Evolutionary conservation across 2,888 invertebrate species (phyloP).

Genomic region (Amorpha juglandis): DNA sequence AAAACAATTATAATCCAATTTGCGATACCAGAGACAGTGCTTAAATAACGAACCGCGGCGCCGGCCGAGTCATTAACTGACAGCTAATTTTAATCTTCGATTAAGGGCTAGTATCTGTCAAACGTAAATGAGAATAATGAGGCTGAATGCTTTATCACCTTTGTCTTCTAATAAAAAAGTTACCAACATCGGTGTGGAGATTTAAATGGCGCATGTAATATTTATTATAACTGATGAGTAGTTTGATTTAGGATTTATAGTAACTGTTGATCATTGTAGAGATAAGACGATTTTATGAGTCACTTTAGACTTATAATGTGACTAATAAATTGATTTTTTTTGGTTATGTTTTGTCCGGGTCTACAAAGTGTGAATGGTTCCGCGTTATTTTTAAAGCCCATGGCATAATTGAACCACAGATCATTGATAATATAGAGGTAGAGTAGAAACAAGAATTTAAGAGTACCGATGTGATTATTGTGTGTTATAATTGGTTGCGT

Average conservation of each 20-base stretch:
- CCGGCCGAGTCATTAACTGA: constrained; percentile 64
- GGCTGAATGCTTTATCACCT: constrained; percentile 45
- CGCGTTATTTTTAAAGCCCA: too few relatives aligned
- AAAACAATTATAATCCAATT: constrained; percentile 79
- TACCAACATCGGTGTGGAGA: constrained; percentile 15
- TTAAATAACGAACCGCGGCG: constrained; percentile 64
- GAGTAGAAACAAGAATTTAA: too few relatives aligned
- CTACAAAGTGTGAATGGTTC: too few relatives aligned
- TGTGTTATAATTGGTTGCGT: too few relatives aligned
- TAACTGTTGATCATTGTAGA: background rate
- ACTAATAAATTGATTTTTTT: too few relatives aligned
- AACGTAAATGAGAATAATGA: constrained; percentile 65
- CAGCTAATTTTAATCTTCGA: constrained; percentile 80
- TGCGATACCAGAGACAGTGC: constrained; percentile 59
- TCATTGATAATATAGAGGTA: too few relatives aligned
- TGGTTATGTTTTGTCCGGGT: too few relatives aligned
- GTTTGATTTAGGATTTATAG: constrained; percentile 4
- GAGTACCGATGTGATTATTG: too few relatives aligned
- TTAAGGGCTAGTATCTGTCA: constrained; percentile 71
- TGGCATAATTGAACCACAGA: too few relatives aligned
- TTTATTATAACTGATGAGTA: background rate
- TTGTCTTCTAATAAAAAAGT: constrained; percentile 25
- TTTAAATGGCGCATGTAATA: constrained; percentile 10
- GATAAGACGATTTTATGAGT: too few relatives aligned
- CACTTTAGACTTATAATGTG: too few relatives aligned